Conservation (phyloP, 2,888 invertebrate genomes). For the Cotesia congregata region DNA sequence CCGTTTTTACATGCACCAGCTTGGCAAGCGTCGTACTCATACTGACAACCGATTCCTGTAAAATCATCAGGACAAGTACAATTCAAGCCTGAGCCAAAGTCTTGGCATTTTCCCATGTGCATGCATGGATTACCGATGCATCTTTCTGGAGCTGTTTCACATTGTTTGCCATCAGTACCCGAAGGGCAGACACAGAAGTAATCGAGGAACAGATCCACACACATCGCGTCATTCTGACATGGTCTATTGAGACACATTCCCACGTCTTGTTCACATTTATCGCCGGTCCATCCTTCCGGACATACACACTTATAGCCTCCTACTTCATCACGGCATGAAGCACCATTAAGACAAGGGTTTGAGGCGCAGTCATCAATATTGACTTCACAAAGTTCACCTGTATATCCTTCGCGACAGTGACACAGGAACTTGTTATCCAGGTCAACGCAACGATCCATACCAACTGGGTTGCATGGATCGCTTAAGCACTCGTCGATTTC, state of each 20-base stretch:
- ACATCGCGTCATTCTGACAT: slow-evolving; percentile 93
- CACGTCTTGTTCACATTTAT: slow-evolving; percentile 87
- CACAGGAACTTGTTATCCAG: slow-evolving; percentile 89
- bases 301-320: slow-evolving; percentile 88
- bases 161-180: slow-evolving; percentile 96
- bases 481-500: slow-evolving; percentile 93
- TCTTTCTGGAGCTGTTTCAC: slow-evolving; percentile 95
- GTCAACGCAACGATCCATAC: slow-evolving; percentile 92
- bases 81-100: slow-evolving; percentile 94
- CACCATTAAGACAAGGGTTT: slow-evolving; percentile 90
- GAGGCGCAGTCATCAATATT: slow-evolving; percentile 91
- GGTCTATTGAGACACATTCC: slow-evolving; percentile 89
- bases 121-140: slow-evolving; percentile 93
- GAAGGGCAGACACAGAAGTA: slow-evolving; percentile 94
- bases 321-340: slow-evolving; percentile 87
- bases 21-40: slow-evolving; percentile 93
- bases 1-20: slow-evolving; percentile 93
- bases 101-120: slow-evolving; percentile 96
- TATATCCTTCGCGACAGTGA: slow-evolving; percentile 90
- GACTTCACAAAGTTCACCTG: slow-evolving; percentile 85
- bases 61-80: slow-evolving; percentile 92
- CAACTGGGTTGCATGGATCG: slow-evolving; percentile 91
- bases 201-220: slow-evolving; percentile 93
- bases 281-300: slow-evolving; percentile 88
- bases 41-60: slow-evolving; percentile 91